These are phyloP conservation scores for Mionectes macconnelli DNA, from an alignment of 2,113 vertebrate genomes.

Conservation along the genomic window DNA sequence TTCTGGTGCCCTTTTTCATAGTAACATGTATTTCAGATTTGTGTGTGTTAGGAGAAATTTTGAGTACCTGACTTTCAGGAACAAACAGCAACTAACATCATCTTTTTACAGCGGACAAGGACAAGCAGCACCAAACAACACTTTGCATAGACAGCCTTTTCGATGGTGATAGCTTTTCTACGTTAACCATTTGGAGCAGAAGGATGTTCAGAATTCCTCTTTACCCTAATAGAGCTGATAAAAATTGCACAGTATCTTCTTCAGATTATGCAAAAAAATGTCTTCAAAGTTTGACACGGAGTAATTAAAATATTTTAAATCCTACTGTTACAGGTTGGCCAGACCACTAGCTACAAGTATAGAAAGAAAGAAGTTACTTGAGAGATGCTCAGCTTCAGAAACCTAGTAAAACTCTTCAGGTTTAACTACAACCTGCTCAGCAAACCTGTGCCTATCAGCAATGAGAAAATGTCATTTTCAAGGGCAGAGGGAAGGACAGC, in stretches of 20 bases:
- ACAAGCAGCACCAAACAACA: neutral
- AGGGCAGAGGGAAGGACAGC: neutral
- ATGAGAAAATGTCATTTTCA: neutral
- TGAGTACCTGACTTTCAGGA: neutral
- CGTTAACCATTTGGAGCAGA: neutral
- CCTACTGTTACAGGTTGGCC: neutral
- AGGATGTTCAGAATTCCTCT: neutral
- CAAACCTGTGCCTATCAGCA: neutral
- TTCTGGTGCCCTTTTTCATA: neutral
- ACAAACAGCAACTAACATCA: neutral
- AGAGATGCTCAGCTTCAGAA: neutral
- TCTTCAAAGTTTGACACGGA: neutral
- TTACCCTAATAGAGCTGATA: neutral
- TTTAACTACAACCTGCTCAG: neutral
- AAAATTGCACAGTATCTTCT: neutral
- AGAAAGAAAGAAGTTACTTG: neutral
- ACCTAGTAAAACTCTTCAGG: neutral
- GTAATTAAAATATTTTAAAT: neutral
- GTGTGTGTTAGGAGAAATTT: neutral
- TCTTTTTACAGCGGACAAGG: neutral
- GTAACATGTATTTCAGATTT: neutral
- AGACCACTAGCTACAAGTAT: neutral
- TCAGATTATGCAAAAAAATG: neutral
- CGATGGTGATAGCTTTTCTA: neutral
- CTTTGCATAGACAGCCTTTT: neutral